Evolutionary conservation across 2,797 vertebrate species (phyloP), one percentile per base, ranked within the genome.

Genomic region (Danio aesculapii): DNA sequence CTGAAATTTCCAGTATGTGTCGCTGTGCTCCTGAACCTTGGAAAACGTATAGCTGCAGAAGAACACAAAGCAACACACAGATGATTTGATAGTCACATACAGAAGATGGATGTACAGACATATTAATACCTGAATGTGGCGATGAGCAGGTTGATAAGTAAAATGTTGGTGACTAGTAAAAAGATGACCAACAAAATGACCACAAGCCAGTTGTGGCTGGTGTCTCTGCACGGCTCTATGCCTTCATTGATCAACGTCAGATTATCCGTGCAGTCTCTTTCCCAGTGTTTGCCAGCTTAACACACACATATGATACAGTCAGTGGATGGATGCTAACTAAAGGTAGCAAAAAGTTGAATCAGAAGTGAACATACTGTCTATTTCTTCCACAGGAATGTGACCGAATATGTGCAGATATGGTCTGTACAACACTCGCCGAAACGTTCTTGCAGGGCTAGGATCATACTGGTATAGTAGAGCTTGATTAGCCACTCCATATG

Each of bases 321-420:
- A 77, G 21, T 62, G 55, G 8, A 61, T 39, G 43, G 11, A 6
- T 39, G 14, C 14, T 6, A 46, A 59, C 6, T 43, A 47, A 44
- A 46, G 66, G 30, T 3, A 30, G 30, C 30, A 30, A 30, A 30
- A n/a, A n/a, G n/a, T n/a, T n/a, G n/a, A n/a, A 30, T 30, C 30
- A 30, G 30, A 30, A 57, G 13, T 47, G 8, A 82, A 83, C 78
- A 14, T 90, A 97, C 97, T 95, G 4, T 97, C 96, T 75, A 98
- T 94, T 80, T 97, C 95, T 10, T 94, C 92, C 58, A 96, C 94
- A 0, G 96, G 96, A 47, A 97, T 96, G 83, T 97, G 96, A 86
- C 97, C 97, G 59, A 96, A 98, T 82, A 98, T 98, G 88, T 97
- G 96, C 75, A 98, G 87, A 86, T 97, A 98, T 0, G 96, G 96